Evolutionary conservation across 2,888 invertebrate genomes (phyloP).

Genomic region (Phrixothrix hirtus): DNA sequence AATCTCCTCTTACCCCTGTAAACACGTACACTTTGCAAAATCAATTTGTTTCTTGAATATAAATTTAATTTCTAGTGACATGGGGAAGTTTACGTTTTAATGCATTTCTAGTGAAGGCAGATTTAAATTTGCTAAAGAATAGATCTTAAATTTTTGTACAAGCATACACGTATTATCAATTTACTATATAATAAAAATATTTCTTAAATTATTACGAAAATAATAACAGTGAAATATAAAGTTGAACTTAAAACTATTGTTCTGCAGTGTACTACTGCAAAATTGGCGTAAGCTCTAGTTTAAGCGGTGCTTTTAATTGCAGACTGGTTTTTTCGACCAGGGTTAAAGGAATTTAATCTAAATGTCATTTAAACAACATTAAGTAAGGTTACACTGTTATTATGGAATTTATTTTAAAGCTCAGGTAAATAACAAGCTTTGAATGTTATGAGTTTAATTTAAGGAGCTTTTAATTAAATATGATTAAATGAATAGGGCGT

Average conservation of each 20-base stretch:
- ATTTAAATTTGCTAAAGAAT: no score
- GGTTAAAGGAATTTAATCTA: constrained; percentile 50
- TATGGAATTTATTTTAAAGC: constrained; percentile 31
- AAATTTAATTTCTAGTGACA: no score
- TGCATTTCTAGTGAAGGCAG: no score
- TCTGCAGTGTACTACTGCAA: constrained; percentile 24
- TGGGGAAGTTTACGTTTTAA: no score
- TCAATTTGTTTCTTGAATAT: constrained; percentile 24
- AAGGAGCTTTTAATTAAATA: constrained; percentile 28
- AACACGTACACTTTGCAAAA: constrained; percentile 23
- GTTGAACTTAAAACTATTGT: constrained; percentile 18
- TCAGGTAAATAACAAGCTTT: constrained; percentile 29
- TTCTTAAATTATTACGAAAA: no score
- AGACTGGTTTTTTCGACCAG: constrained; percentile 40
- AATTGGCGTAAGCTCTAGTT: constrained; percentile 28
- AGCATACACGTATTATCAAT: no score
- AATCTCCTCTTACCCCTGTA: constrained; percentile 20
- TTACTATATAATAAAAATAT: no score
- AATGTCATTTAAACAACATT: constrained; percentile 50
- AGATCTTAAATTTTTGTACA: no score
- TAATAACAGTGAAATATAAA: no score
- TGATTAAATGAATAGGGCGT: constrained; percentile 8
- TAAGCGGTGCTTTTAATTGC: constrained; percentile 40
- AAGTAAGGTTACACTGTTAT: constrained; percentile 33
- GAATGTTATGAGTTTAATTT: constrained; percentile 26